These are phyloP conservation scores for Babyrousa celebensis DNA, from an alignment of 2,797 vertebrate genomes.

Conservation along the genomic window DNA sequence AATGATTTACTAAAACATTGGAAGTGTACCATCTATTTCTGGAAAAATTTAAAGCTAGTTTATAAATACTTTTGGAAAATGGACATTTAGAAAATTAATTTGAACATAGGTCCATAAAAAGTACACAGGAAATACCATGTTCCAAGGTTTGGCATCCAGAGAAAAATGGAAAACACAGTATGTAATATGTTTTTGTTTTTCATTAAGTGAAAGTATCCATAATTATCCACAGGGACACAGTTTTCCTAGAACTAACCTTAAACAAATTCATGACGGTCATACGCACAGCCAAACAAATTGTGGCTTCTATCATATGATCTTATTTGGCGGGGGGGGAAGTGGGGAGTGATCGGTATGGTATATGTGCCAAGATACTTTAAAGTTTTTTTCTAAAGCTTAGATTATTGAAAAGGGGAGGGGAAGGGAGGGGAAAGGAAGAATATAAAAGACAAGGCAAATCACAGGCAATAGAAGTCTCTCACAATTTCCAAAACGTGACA, in stretches of 20 bases:
- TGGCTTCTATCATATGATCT: background rate
- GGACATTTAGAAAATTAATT: background rate
- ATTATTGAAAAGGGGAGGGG: background rate
- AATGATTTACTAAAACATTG: slow-evolving; percentile 23
- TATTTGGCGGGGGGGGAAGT: background rate
- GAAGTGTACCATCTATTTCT: background rate
- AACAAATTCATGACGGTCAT: background rate
- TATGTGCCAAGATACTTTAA: background rate
- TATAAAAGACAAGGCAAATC: background rate
- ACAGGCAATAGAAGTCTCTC: background rate
- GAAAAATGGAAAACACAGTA: background rate
- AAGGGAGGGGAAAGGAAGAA: background rate
- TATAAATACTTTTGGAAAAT: background rate
- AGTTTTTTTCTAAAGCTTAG: background rate
- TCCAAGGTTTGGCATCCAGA: background rate
- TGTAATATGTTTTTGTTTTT: background rate
- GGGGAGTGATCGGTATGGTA: background rate
- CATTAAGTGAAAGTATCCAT: background rate
- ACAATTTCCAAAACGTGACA: slow-evolving; percentile 1
- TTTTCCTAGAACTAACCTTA: background rate
- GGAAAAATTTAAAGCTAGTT: background rate
- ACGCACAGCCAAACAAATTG: background rate
- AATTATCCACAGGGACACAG: background rate
- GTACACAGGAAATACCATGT: background rate
- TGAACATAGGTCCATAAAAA: background rate